These are phyloP conservation scores for Ophthalmolycus amberensis DNA, from an alignment of 2,113 vertebrate species.

Conservation along the genomic window DNA sequence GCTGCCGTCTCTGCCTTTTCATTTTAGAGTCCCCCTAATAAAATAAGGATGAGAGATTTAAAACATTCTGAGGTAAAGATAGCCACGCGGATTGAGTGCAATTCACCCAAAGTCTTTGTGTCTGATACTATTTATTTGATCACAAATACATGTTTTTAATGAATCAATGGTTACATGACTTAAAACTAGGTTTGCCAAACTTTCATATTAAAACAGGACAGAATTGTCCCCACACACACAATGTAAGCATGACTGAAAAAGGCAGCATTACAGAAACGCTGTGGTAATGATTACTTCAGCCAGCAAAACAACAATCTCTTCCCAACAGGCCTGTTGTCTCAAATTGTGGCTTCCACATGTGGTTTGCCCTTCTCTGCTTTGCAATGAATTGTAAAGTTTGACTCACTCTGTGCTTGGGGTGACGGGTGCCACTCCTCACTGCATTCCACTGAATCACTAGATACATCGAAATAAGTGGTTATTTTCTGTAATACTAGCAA, in stretches of 20 bases:
- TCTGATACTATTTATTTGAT: background rate
- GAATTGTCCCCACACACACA: background rate
- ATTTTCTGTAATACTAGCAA: background rate
- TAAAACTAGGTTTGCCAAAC: too few relatives aligned
- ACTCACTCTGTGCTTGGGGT: background rate
- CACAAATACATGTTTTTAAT: background rate
- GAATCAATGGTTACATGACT: background rate
- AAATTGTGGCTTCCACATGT: background rate
- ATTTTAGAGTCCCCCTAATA: conserved; percentile 32
- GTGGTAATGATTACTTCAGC: conserved; percentile 9
- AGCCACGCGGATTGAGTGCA: conserved; percentile 3
- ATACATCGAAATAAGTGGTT: background rate
- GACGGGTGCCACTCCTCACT: background rate
- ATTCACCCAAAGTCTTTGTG: background rate
- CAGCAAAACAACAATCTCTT: background rate
- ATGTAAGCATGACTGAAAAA: too few relatives aligned
- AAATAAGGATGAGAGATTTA: conserved; percentile 44
- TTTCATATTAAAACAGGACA: background rate
- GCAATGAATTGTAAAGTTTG: background rate
- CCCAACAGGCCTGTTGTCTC: conserved; percentile 6
- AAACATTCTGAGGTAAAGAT: background rate
- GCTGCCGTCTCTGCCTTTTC: conserved; percentile 39
- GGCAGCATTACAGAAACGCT: background rate
- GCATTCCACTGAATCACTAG: background rate
- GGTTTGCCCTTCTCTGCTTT: background rate